Percentiles rank a stretch among this genome's conserved stretches.
Evolutionary conservation across 2,797 vertebrate species (phyloP).

Genomic region (Alca torda): DNA sequence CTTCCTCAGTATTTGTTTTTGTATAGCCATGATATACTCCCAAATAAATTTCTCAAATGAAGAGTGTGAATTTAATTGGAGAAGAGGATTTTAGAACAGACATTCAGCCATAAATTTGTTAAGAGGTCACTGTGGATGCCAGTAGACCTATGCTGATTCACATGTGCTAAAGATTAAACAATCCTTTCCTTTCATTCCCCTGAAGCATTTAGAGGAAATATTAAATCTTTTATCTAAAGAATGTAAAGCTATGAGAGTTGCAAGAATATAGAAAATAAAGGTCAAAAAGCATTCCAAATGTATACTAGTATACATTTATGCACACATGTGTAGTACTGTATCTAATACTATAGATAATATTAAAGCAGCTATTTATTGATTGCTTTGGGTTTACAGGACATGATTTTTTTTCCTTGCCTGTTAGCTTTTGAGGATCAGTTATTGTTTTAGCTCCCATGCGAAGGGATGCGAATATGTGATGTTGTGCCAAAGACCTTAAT

Average conservation of each 20-base stretch:
- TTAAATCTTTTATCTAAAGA: background rate
- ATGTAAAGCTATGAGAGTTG: background rate
- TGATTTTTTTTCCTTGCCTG: background rate
- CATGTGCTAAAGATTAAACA: background rate
- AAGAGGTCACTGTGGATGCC: background rate
- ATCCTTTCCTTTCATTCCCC: background rate
- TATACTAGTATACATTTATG: background rate
- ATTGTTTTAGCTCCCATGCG: background rate
- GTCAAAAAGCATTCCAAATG: background rate
- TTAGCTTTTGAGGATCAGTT: background rate
- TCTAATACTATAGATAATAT: background rate
- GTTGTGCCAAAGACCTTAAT: background rate
- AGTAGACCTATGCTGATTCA: background rate
- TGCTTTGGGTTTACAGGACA: background rate
- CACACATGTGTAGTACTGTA: background rate
- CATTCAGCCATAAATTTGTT: background rate
- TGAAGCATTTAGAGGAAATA: conserved; percentile 14
- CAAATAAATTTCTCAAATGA: background rate
- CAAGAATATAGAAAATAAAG: background rate
- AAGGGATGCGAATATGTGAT: background rate
- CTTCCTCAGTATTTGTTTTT: background rate
- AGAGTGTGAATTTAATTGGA: background rate
- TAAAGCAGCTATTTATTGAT: background rate
- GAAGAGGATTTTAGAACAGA: background rate
- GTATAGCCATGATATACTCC: background rate